Evolutionary conservation across 2,113 vertebrate species (phyloP).

Genomic region (Cheirogaleus medius): DNA sequence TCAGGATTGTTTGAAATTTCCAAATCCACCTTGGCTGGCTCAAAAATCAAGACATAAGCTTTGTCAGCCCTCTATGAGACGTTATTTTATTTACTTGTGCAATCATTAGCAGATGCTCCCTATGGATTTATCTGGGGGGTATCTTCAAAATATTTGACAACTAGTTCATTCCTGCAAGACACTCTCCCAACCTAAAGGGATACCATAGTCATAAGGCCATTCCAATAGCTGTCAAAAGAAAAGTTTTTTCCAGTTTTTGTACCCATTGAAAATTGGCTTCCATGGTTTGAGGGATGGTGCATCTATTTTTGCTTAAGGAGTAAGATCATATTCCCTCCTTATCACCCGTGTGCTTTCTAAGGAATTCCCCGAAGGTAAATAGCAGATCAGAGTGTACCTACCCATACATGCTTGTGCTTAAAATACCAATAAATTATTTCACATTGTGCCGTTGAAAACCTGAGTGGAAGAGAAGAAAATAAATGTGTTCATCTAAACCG

Average conservation of each 20-base stretch:
- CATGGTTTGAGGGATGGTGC: no score
- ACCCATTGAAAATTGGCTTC: background rate
- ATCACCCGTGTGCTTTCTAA: background rate
- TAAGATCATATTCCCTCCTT: no score
- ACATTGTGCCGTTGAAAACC: background rate
- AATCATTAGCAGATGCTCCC: background rate
- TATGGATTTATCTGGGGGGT: background rate
- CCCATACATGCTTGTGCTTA: background rate
- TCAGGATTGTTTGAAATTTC: background rate
- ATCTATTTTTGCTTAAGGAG: background rate
- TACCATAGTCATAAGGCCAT: background rate
- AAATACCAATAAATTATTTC: no score
- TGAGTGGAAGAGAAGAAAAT: background rate
- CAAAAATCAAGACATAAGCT: background rate
- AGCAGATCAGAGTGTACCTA: background rate
- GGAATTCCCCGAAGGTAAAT: background rate
- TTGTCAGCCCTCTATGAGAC: accelerated
- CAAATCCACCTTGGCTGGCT: background rate
- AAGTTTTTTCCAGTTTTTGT: background rate
- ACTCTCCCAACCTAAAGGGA: no score
- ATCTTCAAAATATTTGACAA: background rate
- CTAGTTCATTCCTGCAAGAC: background rate
- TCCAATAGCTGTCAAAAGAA: background rate
- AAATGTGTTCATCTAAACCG: accelerated
- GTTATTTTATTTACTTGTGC: background rate